A percentile compares a stretch with the other conserved stretches of the same genome.
Evolutionary conservation across 2,888 invertebrate species (phyloP).

Genomic region (Merodon equestris): DNA sequence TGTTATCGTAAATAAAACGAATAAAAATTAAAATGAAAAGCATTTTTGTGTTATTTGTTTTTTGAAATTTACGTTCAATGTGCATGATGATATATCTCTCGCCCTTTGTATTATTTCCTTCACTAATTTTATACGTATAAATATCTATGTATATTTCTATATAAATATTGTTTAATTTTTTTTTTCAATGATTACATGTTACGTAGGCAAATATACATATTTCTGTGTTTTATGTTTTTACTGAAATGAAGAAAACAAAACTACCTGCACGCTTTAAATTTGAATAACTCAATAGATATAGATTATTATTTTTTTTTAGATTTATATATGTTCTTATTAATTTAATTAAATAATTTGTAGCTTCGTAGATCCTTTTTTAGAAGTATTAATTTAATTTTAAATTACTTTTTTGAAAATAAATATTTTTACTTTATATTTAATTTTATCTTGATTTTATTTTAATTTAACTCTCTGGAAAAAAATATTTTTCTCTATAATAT

Average conservation of each 20-base stretch:
- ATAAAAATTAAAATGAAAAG: constrained; percentile 31
- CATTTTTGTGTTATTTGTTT: constrained; percentile 66
- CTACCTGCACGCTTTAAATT: constrained; percentile 49
- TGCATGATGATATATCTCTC: constrained; percentile 61
- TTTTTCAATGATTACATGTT: constrained; percentile 54
- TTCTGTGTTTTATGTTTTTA: constrained; percentile 66
- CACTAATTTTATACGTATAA: constrained; percentile 60
- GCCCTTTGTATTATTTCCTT: constrained; percentile 29
- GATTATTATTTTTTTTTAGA: constrained; percentile 9
- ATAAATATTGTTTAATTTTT: too few species aligned
- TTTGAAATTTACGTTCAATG: constrained; percentile 63
- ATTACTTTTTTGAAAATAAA: too few species aligned
- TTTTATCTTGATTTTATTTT: too few species aligned
- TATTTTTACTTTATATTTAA: too few species aligned
- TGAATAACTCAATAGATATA: constrained; percentile 21
- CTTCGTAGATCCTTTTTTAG: constrained; percentile 40
- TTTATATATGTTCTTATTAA: constrained; percentile 25
- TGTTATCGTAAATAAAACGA: constrained; percentile 28
- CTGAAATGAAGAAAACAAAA: constrained; percentile 44
- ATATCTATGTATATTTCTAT: constrained; percentile 67
- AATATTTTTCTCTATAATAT: too few species aligned
- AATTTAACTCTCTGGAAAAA: too few species aligned
- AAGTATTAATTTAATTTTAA: constrained; percentile 5
- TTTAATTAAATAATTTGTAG: constrained; percentile 33
- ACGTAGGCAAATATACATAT: constrained; percentile 61